Conservation (phyloP, 2,797 vertebrate species). For the Trachops cirrhosus region DNA sequence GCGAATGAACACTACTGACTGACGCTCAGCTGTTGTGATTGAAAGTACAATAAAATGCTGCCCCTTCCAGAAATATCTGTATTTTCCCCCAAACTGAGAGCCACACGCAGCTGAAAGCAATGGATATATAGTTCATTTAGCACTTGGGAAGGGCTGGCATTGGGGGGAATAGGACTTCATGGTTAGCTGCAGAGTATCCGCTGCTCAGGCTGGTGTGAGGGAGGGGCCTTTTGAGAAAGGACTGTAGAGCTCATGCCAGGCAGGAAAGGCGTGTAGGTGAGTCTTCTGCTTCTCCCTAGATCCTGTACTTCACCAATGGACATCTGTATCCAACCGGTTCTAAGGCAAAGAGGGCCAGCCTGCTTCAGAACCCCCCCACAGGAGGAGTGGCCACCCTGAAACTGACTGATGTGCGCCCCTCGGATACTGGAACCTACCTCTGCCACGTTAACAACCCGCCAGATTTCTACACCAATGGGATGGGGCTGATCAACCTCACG, state of each 20-base stretch:
- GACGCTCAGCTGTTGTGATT: not conserved
- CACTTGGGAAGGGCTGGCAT: not conserved
- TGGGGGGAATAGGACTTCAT: not conserved
- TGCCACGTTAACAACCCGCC: slow-evolving; percentile 84
- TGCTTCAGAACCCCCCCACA: slow-evolving; percentile 79
- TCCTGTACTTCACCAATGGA: slow-evolving; percentile 81
- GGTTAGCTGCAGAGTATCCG: not conserved
- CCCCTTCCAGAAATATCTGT: not conserved
- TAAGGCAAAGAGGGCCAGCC: slow-evolving; percentile 75
- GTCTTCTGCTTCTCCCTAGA: slow-evolving; percentile 68
- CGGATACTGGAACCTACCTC: slow-evolving; percentile 82
- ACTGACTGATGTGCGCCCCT: slow-evolving; percentile 70
- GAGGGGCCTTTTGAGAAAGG: not conserved
- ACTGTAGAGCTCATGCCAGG: not conserved
- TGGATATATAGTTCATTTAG: not conserved
- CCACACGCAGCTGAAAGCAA: not conserved
- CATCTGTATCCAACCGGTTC: slow-evolving; percentile 78
- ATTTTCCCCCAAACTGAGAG: not conserved
- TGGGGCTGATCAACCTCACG: slow-evolving; percentile 81
- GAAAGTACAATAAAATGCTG: not conserved
- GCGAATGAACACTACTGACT: not conserved
- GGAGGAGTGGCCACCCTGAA: slow-evolving; percentile 81
- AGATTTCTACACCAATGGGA: slow-evolving; percentile 81
- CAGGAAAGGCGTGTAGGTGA: not conserved
- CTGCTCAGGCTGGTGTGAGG: not conserved